Conservation (phyloP, 2,113 vertebrate genomes). For the Nothobranchius furzeri region DNA sequence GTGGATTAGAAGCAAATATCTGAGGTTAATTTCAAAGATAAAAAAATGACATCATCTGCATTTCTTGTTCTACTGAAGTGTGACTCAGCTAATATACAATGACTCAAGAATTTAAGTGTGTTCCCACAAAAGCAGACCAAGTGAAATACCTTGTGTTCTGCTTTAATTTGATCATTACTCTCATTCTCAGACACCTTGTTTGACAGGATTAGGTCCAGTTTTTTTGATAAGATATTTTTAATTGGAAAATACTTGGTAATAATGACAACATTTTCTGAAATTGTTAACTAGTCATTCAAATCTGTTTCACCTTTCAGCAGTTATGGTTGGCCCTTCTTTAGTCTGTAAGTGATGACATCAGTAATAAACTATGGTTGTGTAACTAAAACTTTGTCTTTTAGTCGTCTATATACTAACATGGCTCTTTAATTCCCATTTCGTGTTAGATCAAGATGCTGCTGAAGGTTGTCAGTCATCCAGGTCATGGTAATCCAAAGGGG, state of each 20-base stretch:
- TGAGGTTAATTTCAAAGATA: constrained; percentile 19
- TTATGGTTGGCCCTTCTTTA: constrained; percentile 61
- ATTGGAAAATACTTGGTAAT: no score
- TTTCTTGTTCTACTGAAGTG: background rate
- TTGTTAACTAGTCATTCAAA: constrained; percentile 26
- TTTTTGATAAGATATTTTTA: background rate
- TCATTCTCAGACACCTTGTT: no score
- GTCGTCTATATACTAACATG: constrained; percentile 7
- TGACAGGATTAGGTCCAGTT: background rate
- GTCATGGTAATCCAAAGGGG: no score
- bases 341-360: constrained; percentile 71
- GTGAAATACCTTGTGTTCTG: background rate
- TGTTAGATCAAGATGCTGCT: no score
- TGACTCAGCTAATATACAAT: background rate
- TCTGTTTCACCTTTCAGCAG: constrained; percentile 48
- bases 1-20: constrained; percentile 23
- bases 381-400: constrained; percentile 41
- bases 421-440: no score
- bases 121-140: constrained; percentile 4
- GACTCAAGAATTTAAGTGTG: background rate
- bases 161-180: background rate
- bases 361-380: constrained; percentile 78
- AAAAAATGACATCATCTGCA: constrained; percentile 1
- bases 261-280: constrained; percentile 21
- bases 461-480: no score